phyloP scores from a whole-genome alignment of 2,113 vertebrate genomes.

The Apodemus speciosus region DNA sequence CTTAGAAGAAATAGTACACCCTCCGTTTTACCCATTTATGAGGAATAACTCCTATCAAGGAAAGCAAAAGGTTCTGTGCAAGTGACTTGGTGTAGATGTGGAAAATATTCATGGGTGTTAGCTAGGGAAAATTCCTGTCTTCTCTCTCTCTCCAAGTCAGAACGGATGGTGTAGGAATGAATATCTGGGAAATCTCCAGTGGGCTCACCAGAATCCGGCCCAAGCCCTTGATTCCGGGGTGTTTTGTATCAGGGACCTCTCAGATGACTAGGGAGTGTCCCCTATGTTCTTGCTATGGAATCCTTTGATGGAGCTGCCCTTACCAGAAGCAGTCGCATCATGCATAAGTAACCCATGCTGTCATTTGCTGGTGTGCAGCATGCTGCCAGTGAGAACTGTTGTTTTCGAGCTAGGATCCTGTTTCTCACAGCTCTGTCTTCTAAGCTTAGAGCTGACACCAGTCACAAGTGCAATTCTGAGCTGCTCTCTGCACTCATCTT shows the following conservation, averaged over 20 bases:
- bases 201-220: conserved; percentile 7
- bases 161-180: conserved; percentile 62
- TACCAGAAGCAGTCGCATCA: conserved; percentile 45
- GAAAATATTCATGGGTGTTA: conserved; percentile 79
- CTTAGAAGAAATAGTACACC: background rate
- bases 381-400: background rate
- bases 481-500: background rate
- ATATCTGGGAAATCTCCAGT: conserved; percentile 27
- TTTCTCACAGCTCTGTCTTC: background rate
- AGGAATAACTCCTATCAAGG: conserved; percentile 58
- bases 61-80: conserved; percentile 65
- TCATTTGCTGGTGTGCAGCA: conserved; percentile 18
- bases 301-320: conserved; percentile 45
- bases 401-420: conserved; percentile 5
- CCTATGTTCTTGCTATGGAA: background rate
- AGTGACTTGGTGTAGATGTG: conserved; percentile 53
- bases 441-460: background rate
- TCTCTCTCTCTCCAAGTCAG: conserved; percentile 35
- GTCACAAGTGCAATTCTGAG: background rate
- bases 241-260: conserved; percentile 52
- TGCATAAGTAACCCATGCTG: conserved; percentile 33
- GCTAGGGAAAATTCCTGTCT: conserved; percentile 76
- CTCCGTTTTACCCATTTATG: conserved; percentile 52
- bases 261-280: conserved; percentile 45
- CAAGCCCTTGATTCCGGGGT: background rate